Evolutionary conservation across 2,797 vertebrate species (phyloP).

Genomic region (Leuciscus waleckii): DNA sequence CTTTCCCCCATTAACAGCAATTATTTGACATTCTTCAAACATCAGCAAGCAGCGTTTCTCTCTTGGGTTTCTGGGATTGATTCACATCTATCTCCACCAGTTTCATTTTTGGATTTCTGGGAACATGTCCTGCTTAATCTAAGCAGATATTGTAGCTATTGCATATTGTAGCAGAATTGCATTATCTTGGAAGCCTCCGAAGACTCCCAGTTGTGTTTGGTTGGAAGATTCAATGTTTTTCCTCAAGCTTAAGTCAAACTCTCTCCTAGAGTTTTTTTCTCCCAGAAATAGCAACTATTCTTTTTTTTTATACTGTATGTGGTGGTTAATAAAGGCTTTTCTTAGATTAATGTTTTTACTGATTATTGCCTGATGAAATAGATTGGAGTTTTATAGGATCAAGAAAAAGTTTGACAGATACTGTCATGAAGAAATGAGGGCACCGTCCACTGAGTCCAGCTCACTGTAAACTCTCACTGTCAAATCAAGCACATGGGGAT

Average conservation of each 20-base stretch:
- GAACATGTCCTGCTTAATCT: constrained; percentile 8
- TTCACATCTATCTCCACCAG: neutral
- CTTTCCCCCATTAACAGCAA: neutral
- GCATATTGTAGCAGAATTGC: constrained; percentile 16
- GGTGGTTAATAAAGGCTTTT: constrained; percentile 29
- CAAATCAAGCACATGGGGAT: constrained; percentile 21
- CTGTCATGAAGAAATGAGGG: constrained; percentile 36
- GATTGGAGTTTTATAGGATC: constrained; percentile 36
- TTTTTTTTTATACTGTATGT: constrained; percentile 24
- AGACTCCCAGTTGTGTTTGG: constrained; percentile 24
- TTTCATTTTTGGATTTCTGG: constrained; percentile 34
- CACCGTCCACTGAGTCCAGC: neutral
- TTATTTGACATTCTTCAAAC: neutral
- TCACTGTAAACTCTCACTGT: constrained; percentile 40
- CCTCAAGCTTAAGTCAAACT: constrained; percentile 3
- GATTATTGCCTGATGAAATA: constrained; percentile 13
- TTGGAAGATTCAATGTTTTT: constrained; percentile 25
- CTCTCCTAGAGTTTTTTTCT: neutral
- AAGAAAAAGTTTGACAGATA: constrained; percentile 34
- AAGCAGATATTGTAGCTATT: constrained; percentile 21
- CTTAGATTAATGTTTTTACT: constrained; percentile 27
- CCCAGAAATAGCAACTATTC: constrained; percentile 16
- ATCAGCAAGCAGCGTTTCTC: neutral
- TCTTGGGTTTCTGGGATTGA: neutral
- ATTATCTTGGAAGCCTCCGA: neutral